Base-by-base conservation (phyloP, 1,140 invertebrate genomes). In the Babylonia areolata region DNA sequence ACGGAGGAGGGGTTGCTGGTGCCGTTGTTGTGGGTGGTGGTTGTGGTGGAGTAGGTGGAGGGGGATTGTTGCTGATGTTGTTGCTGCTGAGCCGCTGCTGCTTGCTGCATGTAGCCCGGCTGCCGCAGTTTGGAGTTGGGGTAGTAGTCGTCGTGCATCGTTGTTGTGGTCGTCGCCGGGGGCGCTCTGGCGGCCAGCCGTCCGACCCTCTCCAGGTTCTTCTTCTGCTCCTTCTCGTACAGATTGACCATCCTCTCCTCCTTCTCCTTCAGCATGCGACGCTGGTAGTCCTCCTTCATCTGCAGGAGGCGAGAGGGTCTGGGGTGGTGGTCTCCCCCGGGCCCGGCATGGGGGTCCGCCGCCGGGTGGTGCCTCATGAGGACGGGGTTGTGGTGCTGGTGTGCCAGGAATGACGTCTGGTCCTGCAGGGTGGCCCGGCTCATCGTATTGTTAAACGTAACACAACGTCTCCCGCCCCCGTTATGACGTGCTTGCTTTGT, bases 231-330 rank as follows among this genome's bases (percentile, higher is more conserved):
- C 11, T 93, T 92, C 85, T 94, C 92, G 78, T 93, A 94, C 88
- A 94, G 90, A 69, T 90, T 86, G 1, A 93, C 83, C 58, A 93
- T 85, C 86, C 92, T 93, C 37, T 93, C 90, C 85, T 93, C 94
- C 86, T 95, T 95, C 84, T 95, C 92, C 86, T 92, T 90, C 89
- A 94, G 80, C 37, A 95, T 85, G 87, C 91, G 92, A 46, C 92
- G 91, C 54, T 94, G 93, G 77, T 93, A 93, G 77, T 94, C 89
- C 9, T 90, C 90, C 86, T 94, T 93, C 85, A 94, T 89, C 86
- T 90, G 90, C 81, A 92, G 87, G 23, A 94, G 88, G 51, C 87
- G 89, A 9, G 93, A 94, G 23, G 89, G 91, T 15, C 85, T 87
- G 28, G 77, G 90, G 5, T 85, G 86, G 28, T 77, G 75, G 11